phyloP scores from a whole-genome alignment of 2,888 invertebrate species.

The Octodonta nipae region DNA sequence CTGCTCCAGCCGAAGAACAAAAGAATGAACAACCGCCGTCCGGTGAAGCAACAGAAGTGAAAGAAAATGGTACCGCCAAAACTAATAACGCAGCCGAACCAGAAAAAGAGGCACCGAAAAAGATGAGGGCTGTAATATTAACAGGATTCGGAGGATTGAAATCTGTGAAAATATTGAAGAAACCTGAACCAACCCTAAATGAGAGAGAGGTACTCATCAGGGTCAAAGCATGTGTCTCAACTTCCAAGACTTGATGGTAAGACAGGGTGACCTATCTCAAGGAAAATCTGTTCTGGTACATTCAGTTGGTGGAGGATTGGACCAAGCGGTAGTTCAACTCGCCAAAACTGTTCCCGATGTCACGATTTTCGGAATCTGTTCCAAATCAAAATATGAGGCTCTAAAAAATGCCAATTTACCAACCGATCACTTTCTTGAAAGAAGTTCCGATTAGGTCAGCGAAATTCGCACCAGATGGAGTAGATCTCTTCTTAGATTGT shows the following conservation, averaged over 20 bases:
- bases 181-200: constrained; percentile 57
- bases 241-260: too few relatives aligned
- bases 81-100: too few relatives aligned
- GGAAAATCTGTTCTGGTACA: too few relatives aligned
- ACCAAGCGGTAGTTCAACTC: constrained; percentile 71
- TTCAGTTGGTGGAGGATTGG: too few relatives aligned
- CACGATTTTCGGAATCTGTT: constrained; percentile 73
- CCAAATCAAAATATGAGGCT: constrained; percentile 73
- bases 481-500: constrained; percentile 77
- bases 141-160: constrained; percentile 78
- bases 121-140: constrained; percentile 74
- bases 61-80: constrained; percentile 35
- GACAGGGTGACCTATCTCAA: too few relatives aligned
- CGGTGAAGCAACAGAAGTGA: constrained; percentile 25
- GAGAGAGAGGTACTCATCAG: constrained; percentile 70
- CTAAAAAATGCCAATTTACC: constrained; percentile 53
- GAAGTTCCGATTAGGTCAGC: constrained; percentile 66
- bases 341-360: constrained; percentile 68
- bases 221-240: constrained; percentile 77
- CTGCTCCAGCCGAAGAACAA: constrained; percentile 20
- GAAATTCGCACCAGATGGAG: constrained; percentile 68
- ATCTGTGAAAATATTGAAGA: constrained; percentile 69
- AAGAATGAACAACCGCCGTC: too few relatives aligned
- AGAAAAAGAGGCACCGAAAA: constrained; percentile 46
- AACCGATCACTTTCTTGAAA: constrained; percentile 67